phyloP scores from a whole-genome alignment of 1,140 invertebrate species.

The Drosophila ogumai region DNA sequence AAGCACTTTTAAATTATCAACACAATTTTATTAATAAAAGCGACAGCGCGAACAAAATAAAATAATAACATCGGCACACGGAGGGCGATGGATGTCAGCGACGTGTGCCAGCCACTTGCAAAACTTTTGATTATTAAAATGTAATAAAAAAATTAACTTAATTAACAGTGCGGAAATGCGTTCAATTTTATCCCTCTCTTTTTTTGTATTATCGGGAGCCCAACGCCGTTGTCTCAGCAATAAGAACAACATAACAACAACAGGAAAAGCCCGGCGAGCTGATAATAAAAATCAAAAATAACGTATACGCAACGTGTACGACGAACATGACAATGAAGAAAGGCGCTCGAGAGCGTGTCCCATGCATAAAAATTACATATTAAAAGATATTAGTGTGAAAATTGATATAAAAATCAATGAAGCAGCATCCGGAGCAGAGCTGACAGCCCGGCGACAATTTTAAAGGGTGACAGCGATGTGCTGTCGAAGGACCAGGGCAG shows the following conservation, averaged over 20 bases:
- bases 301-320: slow-evolving; percentile 63
- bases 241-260: slow-evolving; percentile 9
- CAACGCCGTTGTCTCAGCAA: slow-evolving; percentile 27
- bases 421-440: slow-evolving; percentile 40
- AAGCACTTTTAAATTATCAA: slow-evolving; percentile 81
- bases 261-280: slow-evolving; percentile 27
- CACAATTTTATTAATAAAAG: slow-evolving; percentile 69
- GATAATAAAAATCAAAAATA: slow-evolving; percentile 78
- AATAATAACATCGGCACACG: slow-evolving; percentile 11
- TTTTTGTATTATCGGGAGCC: slow-evolving; percentile 49
- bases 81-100: slow-evolving; percentile 11
- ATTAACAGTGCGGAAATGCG: slow-evolving; percentile 68
- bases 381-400: slow-evolving; percentile 82
- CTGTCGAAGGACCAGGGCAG: slow-evolving; percentile 20
- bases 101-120: slow-evolving; percentile 57
- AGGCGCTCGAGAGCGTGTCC: slow-evolving; percentile 29
- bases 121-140: slow-evolving; percentile 79
- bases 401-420: slow-evolving; percentile 83
- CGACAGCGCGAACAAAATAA: slow-evolving; percentile 10
- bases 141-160: slow-evolving; percentile 81
- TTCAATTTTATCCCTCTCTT: slow-evolving; percentile 14
- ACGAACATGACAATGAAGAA: slow-evolving; percentile 30
- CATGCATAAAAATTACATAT: slow-evolving; percentile 83
- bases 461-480: slow-evolving; percentile 58
- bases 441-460: slow-evolving; percentile 46